Evolutionary conservation across 2,113 vertebrate species (phyloP).

Genomic region (Ardeotis arabs): DNA sequence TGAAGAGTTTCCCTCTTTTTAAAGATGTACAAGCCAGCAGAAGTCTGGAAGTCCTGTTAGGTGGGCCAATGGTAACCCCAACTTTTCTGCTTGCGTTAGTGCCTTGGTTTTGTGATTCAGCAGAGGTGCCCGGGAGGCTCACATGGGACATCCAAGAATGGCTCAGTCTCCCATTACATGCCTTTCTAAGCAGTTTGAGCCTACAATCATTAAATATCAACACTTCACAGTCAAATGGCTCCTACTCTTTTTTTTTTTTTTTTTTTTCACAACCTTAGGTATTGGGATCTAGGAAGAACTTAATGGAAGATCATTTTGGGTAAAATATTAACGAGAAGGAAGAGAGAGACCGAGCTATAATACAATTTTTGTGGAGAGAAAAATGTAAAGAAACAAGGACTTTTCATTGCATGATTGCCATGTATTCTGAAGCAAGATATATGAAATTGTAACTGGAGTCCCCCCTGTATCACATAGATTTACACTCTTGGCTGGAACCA

Average conservation of each 20-base stretch:
- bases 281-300: not conserved
- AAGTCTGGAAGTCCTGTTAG: not conserved
- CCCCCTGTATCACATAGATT: not conserved
- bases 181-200: not conserved
- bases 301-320: not conserved
- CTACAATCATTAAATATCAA: not conserved
- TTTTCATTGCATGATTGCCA: not conserved
- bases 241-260: not conserved
- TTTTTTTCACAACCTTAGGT: not conserved
- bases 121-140: not conserved
- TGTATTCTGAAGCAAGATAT: not conserved
- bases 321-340: not conserved
- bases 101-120: not conserved
- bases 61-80: not conserved
- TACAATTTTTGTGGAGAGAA: not conserved
- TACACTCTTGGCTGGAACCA: not conserved
- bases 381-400: not conserved
- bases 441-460: not conserved
- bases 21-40: not conserved
- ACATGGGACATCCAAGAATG: not conserved
- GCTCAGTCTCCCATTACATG: not conserved
- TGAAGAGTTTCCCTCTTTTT: not conserved
- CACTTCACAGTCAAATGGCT: not conserved
- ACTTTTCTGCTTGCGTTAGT: not conserved
- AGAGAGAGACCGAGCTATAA: not conserved